A percentile compares a stretch with the other conserved stretches of the same genome.
Evolutionary conservation across 2,888 invertebrate species (phyloP).

Genomic region (Camponotus fellah): DNA sequence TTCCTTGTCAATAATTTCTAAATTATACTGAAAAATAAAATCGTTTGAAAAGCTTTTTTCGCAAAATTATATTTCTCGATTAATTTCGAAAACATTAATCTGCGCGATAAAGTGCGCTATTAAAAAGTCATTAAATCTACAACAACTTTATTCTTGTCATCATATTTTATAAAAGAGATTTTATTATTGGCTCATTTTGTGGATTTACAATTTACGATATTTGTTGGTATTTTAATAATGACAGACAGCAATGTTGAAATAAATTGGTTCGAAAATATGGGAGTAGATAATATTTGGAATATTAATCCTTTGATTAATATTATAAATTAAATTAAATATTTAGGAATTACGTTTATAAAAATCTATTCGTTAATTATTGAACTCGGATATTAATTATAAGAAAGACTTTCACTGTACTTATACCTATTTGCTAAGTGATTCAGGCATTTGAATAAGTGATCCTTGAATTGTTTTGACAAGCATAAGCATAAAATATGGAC

Average conservation of each 20-base stretch:
- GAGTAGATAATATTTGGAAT: too few species aligned
- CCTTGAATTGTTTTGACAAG: neutral
- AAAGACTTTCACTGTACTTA: neutral
- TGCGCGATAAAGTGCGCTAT: neutral
- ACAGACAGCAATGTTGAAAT: neutral
- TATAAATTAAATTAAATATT: neutral
- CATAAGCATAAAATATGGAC: conserved; percentile 1
- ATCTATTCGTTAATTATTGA: neutral
- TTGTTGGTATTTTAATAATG: neutral
- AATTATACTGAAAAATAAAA: neutral
- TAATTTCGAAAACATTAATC: neutral
- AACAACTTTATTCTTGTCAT: neutral
- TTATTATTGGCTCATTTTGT: neutral
- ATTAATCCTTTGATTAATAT: neutral
- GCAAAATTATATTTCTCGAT: neutral
- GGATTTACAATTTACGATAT: neutral
- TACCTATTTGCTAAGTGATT: neutral
- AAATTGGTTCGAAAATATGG: neutral
- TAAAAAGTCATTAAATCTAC: neutral
- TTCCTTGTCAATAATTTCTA: neutral
- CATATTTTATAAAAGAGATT: neutral
- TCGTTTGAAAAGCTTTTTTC: neutral
- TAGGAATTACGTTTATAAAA: neutral
- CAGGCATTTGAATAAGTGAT: neutral
- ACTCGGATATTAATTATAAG: neutral